These are phyloP conservation scores for Petrosia ficiformis DNA, from an alignment of 37 sponge, comb jelly and placozoan genomes.

Conservation along the genomic window DNA sequence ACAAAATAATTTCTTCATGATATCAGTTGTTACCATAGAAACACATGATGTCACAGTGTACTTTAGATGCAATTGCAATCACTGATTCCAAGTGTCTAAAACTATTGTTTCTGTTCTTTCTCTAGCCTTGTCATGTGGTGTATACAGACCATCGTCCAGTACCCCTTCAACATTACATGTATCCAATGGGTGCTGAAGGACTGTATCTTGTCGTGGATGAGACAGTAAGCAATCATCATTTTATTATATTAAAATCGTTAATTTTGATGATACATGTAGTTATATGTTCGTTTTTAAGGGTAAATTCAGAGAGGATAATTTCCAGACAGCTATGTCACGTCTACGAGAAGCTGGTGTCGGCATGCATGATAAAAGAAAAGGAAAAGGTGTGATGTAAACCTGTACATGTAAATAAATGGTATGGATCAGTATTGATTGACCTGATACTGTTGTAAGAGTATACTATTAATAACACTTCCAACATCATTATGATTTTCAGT, in stretches of 20 bases:
- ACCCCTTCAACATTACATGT: conserved; percentile 97
- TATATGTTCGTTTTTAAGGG: conserved; percentile 49
- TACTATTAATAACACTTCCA: too few relatives aligned
- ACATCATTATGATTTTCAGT: too few relatives aligned
- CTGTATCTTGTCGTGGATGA: conserved; percentile 96
- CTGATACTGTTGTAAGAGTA: too few relatives aligned
- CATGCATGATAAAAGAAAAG: conserved; percentile 35
- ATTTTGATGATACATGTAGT: conserved; percentile 13
- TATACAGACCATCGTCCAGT: conserved; percentile 96
- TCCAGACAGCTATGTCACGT: conserved; percentile 90
- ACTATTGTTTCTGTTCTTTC: too few relatives aligned
- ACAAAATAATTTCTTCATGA: too few relatives aligned
- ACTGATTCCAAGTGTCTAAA: too few relatives aligned
- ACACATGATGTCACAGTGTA: too few relatives aligned
- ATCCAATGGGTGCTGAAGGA: conserved; percentile 94
- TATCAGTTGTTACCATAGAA: too few relatives aligned
- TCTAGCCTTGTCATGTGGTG: conserved; percentile 98
- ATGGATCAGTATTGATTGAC: too few relatives aligned
- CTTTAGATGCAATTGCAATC: too few relatives aligned
- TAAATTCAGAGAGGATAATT: conserved; percentile 94
- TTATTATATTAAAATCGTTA: conserved; percentile 15
- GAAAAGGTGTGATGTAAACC: conserved; percentile 48
- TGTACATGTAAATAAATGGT: background rate
- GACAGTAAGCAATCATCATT: conserved; percentile 44
- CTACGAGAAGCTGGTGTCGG: conserved; percentile 68